Percentiles rank a stretch among this genome's conserved stretches.
phyloP scores from a whole-genome alignment of 2,797 vertebrate genomes.

The Hypotaenidia okinawae region DNA sequence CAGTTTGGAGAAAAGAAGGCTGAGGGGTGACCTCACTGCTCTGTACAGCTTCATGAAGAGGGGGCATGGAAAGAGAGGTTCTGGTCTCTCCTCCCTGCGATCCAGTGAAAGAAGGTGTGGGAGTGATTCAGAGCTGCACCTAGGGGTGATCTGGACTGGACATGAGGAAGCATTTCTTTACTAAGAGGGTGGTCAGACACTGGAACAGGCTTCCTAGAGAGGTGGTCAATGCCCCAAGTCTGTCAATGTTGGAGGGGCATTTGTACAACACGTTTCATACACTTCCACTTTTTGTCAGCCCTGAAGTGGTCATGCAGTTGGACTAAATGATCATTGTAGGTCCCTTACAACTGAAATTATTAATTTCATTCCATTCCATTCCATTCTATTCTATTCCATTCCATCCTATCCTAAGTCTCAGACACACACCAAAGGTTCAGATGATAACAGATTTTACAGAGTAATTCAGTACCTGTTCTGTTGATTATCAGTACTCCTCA shows the following conservation, averaged over 20 bases:
- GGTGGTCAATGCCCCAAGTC: background rate
- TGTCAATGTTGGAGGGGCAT: background rate
- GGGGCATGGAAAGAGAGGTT: background rate
- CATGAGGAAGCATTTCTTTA: background rate
- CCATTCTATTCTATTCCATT: no score
- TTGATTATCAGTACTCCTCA: background rate
- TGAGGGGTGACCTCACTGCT: background rate
- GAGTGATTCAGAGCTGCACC: background rate
- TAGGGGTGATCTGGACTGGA: background rate
- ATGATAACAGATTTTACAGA: background rate
- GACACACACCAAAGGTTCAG: background rate
- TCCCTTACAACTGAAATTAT: background rate
- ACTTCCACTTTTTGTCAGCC: background rate
- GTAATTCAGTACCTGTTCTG: background rate
- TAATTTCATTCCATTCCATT: no score
- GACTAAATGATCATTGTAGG: background rate
- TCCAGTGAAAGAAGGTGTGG: background rate
- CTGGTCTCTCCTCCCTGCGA: background rate
- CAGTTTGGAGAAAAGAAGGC: background rate
- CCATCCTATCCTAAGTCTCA: no score
- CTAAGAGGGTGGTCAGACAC: background rate
- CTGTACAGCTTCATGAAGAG: background rate
- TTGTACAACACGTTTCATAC: background rate
- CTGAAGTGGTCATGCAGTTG: background rate
- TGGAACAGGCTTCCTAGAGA: background rate